phyloP scores from a whole-genome alignment of 2,113 vertebrate genomes.

The Vulpes vulpes region DNA sequence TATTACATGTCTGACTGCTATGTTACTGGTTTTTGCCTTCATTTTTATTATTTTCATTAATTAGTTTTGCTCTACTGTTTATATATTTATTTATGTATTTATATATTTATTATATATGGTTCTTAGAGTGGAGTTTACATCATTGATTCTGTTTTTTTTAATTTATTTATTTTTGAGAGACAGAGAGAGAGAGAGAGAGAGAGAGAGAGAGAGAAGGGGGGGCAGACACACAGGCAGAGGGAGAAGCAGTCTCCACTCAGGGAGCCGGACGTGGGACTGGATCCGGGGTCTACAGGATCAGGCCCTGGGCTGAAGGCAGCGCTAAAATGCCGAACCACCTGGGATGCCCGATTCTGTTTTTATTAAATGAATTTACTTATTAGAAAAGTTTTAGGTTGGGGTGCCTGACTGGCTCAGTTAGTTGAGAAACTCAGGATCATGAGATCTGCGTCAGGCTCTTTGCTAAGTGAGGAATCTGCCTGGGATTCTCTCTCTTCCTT shows the following conservation, averaged over 20 bases:
- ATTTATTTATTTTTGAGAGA: not conserved
- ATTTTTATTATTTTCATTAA: not conserved
- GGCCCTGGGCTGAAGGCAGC: too few relatives aligned
- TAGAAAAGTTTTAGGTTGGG: not conserved
- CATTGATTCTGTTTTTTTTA: not conserved
- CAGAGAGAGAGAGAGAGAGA: too few relatives aligned
- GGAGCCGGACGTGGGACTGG: too few relatives aligned
- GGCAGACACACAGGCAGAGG: too few relatives aligned
- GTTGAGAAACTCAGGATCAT: not conserved
- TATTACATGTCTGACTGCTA: not conserved
- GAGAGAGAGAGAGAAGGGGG: too few relatives aligned
- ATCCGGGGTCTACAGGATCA: too few relatives aligned
- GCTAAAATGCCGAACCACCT: too few relatives aligned
- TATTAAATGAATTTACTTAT: not conserved
- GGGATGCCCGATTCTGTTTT: not conserved
- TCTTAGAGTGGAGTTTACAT: not conserved
- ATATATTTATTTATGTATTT: not conserved
- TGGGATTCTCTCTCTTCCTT: not conserved
- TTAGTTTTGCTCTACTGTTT: not conserved
- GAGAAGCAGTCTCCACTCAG: too few relatives aligned
- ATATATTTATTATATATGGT: not conserved
- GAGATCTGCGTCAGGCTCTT: not conserved
- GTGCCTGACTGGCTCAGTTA: not conserved
- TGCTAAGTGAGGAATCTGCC: not conserved
- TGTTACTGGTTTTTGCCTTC: not conserved